A percentile compares a stretch with the other conserved stretches of the same genome.
Evolutionary conservation across 1,140 invertebrate genomes (phyloP).

Genomic region (Aphaenogaster rudis): DNA sequence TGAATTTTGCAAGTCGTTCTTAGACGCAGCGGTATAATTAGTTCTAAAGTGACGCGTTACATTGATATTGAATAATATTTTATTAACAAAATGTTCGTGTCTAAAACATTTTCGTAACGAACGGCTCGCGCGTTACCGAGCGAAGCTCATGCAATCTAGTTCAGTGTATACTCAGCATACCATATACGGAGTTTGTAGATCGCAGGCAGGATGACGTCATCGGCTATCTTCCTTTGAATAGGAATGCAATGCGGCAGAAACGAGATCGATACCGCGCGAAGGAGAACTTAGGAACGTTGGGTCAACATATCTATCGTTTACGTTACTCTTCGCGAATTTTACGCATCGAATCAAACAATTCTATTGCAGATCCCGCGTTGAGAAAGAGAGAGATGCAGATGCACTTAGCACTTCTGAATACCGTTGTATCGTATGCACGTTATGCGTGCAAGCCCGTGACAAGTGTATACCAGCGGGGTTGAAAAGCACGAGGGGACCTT

Average conservation of each 20-base stretch:
- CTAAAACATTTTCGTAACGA: constrained; percentile 1
- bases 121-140: background rate
- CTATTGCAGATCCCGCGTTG: background rate
- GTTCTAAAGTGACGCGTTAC: background rate
- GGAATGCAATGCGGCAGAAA: constrained; percentile 42
- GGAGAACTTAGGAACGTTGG: background rate
- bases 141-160: constrained; percentile 6
- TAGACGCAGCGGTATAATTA: background rate
- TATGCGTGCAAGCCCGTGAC: constrained; percentile 50
- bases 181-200: constrained; percentile 16
- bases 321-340: background rate
- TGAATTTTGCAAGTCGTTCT: background rate
- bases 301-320: constrained; percentile 4
- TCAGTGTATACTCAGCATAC: constrained; percentile 7
- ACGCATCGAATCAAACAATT: background rate
- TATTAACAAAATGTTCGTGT: background rate
- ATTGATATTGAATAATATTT: background rate
- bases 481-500: constrained; percentile 53
- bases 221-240: constrained; percentile 39
- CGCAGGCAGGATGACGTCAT: constrained; percentile 42
- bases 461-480: constrained; percentile 54
- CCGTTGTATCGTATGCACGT: background rate
- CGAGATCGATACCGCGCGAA: constrained; percentile 39
- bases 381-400: background rate
- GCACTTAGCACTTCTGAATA: constrained; percentile 21